Percentiles rank a stretch among this genome's conserved stretches.
phyloP scores from a whole-genome alignment of 2,888 invertebrate species.

The Apodemia zela region DNA sequence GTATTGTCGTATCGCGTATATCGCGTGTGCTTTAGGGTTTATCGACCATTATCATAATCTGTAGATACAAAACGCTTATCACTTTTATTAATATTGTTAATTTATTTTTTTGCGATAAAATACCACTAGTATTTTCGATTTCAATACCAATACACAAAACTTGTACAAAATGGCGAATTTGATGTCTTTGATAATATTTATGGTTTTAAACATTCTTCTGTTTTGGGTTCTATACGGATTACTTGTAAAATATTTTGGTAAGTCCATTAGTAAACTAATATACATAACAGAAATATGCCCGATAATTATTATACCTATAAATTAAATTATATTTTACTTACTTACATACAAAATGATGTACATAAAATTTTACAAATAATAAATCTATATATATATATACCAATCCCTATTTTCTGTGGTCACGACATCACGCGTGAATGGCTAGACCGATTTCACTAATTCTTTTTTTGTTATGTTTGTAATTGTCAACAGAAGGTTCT shows the following conservation, averaged over 20 bases:
- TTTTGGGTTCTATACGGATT: conserved; percentile 55
- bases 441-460: too few species aligned
- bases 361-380: too few species aligned
- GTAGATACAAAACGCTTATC: conserved; percentile 1
- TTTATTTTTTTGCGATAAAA: conserved; percentile 34
- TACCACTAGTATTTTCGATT: conserved; percentile 34
- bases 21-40: not conserved
- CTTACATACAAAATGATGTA: too few species aligned
- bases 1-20: not conserved
- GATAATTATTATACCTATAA: too few species aligned
- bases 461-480: too few species aligned
- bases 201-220: conserved; percentile 48
- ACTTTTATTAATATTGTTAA: conserved; percentile 5
- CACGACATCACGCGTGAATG: too few species aligned
- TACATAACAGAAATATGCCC: too few species aligned
- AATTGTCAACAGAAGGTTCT: too few species aligned
- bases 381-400: too few species aligned
- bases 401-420: too few species aligned
- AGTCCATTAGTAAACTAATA: conserved; percentile 36
- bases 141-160: conserved; percentile 20
- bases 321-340: too few species aligned
- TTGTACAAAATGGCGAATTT: conserved; percentile 42
- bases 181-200: conserved; percentile 45
- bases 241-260: conserved; percentile 52
- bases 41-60: conserved; percentile 5